Percentiles rank a stretch among this genome's conserved stretches.
Evolutionary conservation across 2,888 invertebrate species (phyloP).

Genomic region (Ariolimax columbianus): DNA sequence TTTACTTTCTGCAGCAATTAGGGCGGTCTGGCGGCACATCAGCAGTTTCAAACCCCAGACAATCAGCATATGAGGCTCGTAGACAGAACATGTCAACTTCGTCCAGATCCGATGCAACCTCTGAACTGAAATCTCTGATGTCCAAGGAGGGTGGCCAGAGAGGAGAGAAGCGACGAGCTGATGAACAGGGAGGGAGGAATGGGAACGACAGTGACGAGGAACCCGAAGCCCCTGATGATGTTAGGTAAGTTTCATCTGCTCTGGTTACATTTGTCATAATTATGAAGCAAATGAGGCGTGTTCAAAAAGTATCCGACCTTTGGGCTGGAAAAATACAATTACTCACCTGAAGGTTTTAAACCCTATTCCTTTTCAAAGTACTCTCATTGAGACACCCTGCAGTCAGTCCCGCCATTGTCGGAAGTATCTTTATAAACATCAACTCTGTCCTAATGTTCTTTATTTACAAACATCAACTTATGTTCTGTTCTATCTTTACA

Average conservation of each 20-base stretch:
- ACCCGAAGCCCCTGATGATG: constrained; percentile 90
- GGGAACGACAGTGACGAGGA: constrained; percentile 83
- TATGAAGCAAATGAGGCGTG: too few relatives aligned
- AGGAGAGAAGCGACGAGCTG: constrained; percentile 52
- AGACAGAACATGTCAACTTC: constrained; percentile 52
- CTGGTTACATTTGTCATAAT: too few relatives aligned
- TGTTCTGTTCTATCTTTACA: too few relatives aligned
- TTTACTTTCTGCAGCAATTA: background rate
- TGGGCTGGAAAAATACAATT: too few relatives aligned
- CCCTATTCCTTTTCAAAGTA: too few relatives aligned
- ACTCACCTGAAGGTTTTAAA: too few relatives aligned
- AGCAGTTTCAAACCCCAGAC: constrained; percentile 84
- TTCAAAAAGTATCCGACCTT: too few relatives aligned
- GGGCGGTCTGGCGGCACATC: constrained; percentile 29
- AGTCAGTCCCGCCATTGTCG: too few relatives aligned
- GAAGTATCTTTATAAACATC: too few relatives aligned
- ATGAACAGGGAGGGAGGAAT: constrained; percentile 58
- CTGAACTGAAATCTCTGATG: constrained; percentile 73
- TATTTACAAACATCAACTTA: too few relatives aligned
- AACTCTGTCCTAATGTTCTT: too few relatives aligned
- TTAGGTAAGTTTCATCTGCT: constrained; percentile 79
- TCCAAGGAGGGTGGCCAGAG: constrained; percentile 43
- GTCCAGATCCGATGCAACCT: constrained; percentile 78
- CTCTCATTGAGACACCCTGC: too few relatives aligned
- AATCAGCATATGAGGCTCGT: constrained; percentile 82